phyloP scores from a whole-genome alignment of 2,888 invertebrate species.

The Coleophora flavipennella region DNA sequence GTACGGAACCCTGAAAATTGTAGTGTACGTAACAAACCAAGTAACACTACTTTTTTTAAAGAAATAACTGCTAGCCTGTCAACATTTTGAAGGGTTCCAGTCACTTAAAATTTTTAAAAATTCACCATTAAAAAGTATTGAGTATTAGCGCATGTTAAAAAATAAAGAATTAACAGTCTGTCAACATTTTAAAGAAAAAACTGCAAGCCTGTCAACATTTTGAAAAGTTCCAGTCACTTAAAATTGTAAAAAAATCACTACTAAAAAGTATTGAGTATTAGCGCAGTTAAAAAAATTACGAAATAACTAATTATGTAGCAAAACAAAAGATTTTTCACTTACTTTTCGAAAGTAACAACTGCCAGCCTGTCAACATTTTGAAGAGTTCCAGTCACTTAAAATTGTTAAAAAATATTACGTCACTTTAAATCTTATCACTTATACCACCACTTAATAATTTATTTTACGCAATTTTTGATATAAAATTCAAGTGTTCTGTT shows the following conservation, averaged over 20 bases:
- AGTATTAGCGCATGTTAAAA: background rate
- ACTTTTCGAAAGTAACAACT: constrained; percentile 57
- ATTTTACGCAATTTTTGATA: no score
- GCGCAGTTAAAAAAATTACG: background rate
- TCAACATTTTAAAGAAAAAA: constrained; percentile 57
- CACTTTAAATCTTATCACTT: no score
- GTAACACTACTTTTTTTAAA: constrained; percentile 54
- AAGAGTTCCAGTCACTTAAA: background rate
- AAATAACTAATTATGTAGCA: background rate
- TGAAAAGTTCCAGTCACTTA: constrained; percentile 10
- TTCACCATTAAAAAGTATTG: no score
- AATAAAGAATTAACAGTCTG: constrained; percentile 18
- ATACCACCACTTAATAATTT: no score
- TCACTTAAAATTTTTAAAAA: background rate
- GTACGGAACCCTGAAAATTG: no score
- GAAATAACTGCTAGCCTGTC: constrained; percentile 56
- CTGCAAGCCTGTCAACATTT: constrained; percentile 63
- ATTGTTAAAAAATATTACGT: background rate
- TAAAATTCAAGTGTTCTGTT: background rate
- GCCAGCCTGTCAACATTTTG: constrained; percentile 62
- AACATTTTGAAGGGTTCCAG: constrained; percentile 37
- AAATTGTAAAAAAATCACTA: background rate
- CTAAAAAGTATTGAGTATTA: no score
- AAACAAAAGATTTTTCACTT: constrained; percentile 26
- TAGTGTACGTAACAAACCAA: constrained; percentile 4